Evolutionary conservation across 2,113 vertebrate genomes (phyloP), one percentile per base, ranked within the genome.

Genomic region (Clinocottus analis): DNA sequence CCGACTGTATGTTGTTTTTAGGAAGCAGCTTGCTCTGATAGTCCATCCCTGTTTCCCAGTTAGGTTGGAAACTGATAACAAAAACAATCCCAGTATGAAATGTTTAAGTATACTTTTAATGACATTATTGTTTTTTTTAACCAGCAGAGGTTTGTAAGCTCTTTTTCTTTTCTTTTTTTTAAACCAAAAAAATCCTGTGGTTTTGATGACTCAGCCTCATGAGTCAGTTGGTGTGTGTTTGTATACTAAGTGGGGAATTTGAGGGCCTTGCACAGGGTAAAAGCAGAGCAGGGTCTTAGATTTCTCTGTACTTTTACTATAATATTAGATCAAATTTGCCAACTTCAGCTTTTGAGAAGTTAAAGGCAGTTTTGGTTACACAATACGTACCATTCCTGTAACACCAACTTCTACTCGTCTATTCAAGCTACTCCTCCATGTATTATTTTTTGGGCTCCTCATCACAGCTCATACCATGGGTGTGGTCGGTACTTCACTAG

Each of bases 181-280:
- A 7, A 65, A 47, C 27, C 35, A 53, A 51, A 71, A 49, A 62
- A 64, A 72, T 49, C 35, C 55, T 86, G 80, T 84, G 85, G 88
- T 82, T 89, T 86, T 45, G 63, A 79, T 87, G 88, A 91, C 75
- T 89, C 81, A 79, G 77, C 69, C 67, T 78, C 73, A 72, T 77
- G 68, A 69, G 55, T 82, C 59, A 67, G 70, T 66, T 67, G 25
- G 63, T 19, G 39, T 69, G 79, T 69, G 53, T 72, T 59, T 85
- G 33, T 29, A 25, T 80, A 37, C 7, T 63, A 68, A 39, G 23
- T 66, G 45, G 55, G 45, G 39, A 79, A 31, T 45, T 63, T 23
- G 1, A 45, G 71, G 75, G 23, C 23, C 35, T 71, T 58, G 35
- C 4, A 2, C 3, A 29, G 62, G 5, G 29, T 43, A 59, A 27